Percentiles rank a stretch among this genome's conserved stretches.
Conservation (phyloP, 2,113 vertebrate species). For the Hipposideros armiger region DNA sequence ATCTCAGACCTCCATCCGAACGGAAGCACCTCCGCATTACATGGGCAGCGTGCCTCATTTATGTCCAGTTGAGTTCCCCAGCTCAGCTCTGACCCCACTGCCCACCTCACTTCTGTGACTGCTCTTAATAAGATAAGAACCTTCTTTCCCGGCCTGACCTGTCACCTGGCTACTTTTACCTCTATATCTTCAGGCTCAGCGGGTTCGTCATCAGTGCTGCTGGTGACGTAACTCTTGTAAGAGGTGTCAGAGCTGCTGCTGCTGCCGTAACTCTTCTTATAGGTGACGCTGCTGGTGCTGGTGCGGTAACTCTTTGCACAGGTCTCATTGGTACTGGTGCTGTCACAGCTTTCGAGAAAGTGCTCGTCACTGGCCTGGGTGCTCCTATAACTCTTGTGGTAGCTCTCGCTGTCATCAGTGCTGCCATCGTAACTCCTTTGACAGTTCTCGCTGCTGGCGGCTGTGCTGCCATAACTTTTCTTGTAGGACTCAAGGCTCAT, state of each 20-base stretch:
- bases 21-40: not conserved
- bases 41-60: not conserved
- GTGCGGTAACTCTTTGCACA: not conserved
- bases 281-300: not conserved
- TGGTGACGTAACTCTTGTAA: conserved; percentile 47
- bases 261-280: not conserved
- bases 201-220: not conserved
- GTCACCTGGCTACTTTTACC: conserved; percentile 64
- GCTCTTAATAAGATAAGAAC: not conserved
- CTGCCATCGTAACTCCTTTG: not conserved
- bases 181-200: conserved; percentile 62
- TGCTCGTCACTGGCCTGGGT: conserved; percentile 1
- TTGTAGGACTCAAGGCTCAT: conserved; percentile 59
- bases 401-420: not conserved
- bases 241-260: not conserved
- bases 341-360: conserved; percentile 67
- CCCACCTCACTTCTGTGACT: not conserved
- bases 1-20: not conserved
- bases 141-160: not conserved
- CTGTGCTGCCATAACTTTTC: not conserved
- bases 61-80: not conserved
- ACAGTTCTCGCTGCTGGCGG: not conserved
- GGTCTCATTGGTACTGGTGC: not conserved
- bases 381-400: conserved; percentile 17
- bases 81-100: not conserved